A percentile compares a stretch with the other conserved stretches of the same genome.
These are phyloP conservation scores for Nemurella pictetii DNA, from an alignment of 2,888 invertebrate species.

Conservation along the genomic window DNA sequence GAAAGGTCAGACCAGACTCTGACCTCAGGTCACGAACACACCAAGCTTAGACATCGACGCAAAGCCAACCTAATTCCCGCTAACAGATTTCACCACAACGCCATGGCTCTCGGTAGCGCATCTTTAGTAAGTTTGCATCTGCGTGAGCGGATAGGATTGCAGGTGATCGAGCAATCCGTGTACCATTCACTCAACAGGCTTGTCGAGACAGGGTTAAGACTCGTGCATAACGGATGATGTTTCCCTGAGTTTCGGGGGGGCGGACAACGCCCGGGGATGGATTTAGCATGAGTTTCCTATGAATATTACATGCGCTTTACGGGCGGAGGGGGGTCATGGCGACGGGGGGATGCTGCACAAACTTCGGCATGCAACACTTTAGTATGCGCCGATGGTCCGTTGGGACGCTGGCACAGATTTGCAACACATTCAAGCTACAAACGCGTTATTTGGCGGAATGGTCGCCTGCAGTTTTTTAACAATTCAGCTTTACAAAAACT, in stretches of 20 bases:
- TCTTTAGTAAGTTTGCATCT: neutral
- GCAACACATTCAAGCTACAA: too few relatives aligned
- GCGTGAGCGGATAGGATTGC: neutral
- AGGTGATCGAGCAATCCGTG: neutral
- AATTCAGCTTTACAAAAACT: too few relatives aligned
- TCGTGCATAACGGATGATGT: neutral
- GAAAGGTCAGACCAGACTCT: neutral
- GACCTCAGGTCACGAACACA: neutral
- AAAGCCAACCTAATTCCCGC: neutral
- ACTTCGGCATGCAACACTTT: neutral
- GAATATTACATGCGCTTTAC: neutral
- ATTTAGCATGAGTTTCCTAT: neutral
- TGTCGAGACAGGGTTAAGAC: neutral
- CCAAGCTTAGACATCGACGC: neutral
- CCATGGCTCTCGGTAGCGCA: neutral
- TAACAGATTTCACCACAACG: neutral
- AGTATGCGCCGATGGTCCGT: neutral
- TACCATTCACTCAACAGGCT: neutral
- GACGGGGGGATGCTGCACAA: neutral
- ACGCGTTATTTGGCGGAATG: too few relatives aligned
- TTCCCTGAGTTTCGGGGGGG: too few relatives aligned
- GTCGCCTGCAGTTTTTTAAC: too few relatives aligned
- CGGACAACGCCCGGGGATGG: neutral
- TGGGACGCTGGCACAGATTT: neutral
- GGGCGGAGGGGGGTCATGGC: too few relatives aligned